Evolutionary conservation across 2,797 vertebrate genomes (phyloP), one percentile per base, ranked within the genome.

Genomic region (Psittacula echo): DNA sequence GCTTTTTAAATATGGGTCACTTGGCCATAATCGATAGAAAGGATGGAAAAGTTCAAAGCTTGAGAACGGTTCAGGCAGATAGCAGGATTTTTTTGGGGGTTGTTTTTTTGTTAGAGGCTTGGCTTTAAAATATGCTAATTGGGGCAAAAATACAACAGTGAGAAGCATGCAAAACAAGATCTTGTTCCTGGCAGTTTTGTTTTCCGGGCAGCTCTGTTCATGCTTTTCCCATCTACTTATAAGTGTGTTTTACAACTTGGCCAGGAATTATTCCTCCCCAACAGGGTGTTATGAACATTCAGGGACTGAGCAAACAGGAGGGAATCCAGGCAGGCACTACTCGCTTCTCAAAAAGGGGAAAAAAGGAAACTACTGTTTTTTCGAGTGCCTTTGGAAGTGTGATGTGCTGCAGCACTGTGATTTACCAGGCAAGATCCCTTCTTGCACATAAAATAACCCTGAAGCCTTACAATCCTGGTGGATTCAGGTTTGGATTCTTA

Each of bases 1-100:
- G 98, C 98, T 98, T 98, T 99, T 99, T 98, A 99, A 99, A 98
- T 98, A 98, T 98, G 97, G 98, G 97, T 97, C 95, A 97, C 96
- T 97, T 97, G 97, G 94, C 95, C 91, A 93, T 96, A 78, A 91
- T 93, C 94, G 93, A 93, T 93, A 54, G 87, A 91, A 76, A 87
- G 92, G 90, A 96, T 71, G 79, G 78, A 94, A 92, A 90, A 95
- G 95, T 94, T 97, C 92, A 97, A 90, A 96, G 91, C 91, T 39
- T 93, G 83, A 96, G 95, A 97, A 95, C 68, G 65, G 84, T 66
- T 82, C 86, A 32, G 88, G 85, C 87, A 95, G 83, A 96, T 95
- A 95, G 47, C 67, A 71, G 90, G 79, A 66, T 56, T 90, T 54
- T 34, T 24, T 21, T 89, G 34, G 58, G 34, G 58, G 10, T 26